Evolutionary conservation across 2,113 vertebrate genomes (phyloP), one percentile per base, ranked within the genome.

Genomic region (Neoarius graeffei): DNA sequence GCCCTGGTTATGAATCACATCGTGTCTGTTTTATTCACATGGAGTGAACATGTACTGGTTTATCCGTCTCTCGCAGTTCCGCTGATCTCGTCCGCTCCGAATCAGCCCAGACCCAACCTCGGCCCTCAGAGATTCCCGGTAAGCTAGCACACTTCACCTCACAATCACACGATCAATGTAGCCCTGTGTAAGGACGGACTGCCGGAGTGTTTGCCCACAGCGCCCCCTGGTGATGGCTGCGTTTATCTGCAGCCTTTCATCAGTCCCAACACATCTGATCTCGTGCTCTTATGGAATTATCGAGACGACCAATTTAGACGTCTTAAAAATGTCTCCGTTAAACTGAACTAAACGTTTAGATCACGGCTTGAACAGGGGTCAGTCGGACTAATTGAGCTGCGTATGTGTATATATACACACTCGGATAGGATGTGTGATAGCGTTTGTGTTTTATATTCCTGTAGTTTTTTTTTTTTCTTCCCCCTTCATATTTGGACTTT

Each of bases 101-200:
- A 96, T 96, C 98, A 98, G 94, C 96, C 97, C 91, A 97, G 98
- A 96, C 97, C 97, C 93, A 96, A 97, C 81, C 96, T 97, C 91
- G 96, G 96, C 94, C 97, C 97, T 95, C 98, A 97, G 96, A 97
- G 98, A 96, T 98, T 99, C 94, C 97, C 97, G 35, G 98, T 99
- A 96, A 99, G 98, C 97, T 97, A 96, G 95, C 95, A 94, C 64
- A 42, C 66, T 1, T 74, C 48, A 42, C 42, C 27, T 25, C 67
- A 71, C 67, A 71, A 10, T 52, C 17, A 77, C 20, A n/a, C 35
- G 35, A 35, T 35, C 42, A 42, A 42, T 42, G 42, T 42, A 42
- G 42, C 42, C 42, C 42, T 3, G 42, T 42, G 42, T 42, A 4
- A 42, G 42, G 42, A 54, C 52, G 52, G 11, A 30, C n/a, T 30